Conservation (phyloP, 2,888 invertebrate species). For the Villa cingulata region DNA sequence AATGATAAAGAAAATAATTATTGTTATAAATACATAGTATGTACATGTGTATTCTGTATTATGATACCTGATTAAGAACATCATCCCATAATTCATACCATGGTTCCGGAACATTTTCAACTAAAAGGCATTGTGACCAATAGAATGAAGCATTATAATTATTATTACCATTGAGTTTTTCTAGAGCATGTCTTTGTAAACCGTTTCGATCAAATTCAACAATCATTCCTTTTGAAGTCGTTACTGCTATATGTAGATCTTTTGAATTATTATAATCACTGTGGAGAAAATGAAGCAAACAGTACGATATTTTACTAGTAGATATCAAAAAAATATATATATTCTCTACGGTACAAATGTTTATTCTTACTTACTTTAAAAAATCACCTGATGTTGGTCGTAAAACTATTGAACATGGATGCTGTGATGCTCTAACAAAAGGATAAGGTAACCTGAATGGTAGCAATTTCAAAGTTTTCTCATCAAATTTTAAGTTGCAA, state of each 20-base stretch:
- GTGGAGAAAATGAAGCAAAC: too few relatives aligned
- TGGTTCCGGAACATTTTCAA: constrained; percentile 51
- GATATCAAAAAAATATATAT: constrained; percentile 1
- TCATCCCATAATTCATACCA: constrained; percentile 59
- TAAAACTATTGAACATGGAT: constrained; percentile 69
- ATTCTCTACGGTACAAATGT: too few relatives aligned
- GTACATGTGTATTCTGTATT: too few relatives aligned
- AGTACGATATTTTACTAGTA: neutral
- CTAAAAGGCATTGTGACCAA: constrained; percentile 56
- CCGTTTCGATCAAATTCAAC: constrained; percentile 77
- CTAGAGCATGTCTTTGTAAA: constrained; percentile 41
- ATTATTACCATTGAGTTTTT: constrained; percentile 29
- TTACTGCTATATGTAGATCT: constrained; percentile 83
- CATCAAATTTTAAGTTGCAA: constrained; percentile 50
- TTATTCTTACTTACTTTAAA: constrained; percentile 49
- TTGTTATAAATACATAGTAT: too few relatives aligned
- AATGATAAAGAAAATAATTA: neutral
- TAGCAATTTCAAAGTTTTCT: constrained; percentile 45
- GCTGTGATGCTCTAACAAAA: constrained; percentile 65
- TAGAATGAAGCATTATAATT: constrained; percentile 9
- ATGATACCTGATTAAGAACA: constrained; percentile 44
- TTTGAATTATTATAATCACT: constrained; percentile 71
- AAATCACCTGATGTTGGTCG: constrained; percentile 82
- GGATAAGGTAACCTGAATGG: constrained; percentile 81
- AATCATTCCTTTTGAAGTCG: constrained; percentile 64